These are phyloP conservation scores for Diplolepis rosae DNA, from an alignment of 2,888 invertebrate species.

Conservation along the genomic window DNA sequence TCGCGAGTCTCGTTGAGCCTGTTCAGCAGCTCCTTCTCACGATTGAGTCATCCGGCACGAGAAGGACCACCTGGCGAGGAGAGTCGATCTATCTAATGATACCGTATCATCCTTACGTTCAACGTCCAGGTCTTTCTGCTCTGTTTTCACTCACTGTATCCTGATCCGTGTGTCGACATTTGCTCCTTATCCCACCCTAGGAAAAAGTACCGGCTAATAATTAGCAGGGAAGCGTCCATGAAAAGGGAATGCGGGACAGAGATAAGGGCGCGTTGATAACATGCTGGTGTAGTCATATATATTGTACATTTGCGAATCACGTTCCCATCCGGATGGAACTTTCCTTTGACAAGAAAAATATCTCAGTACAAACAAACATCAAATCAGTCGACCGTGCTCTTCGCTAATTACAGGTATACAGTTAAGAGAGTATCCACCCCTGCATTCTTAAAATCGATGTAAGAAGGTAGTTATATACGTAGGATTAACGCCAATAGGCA, in stretches of 20 bases:
- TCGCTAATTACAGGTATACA: not conserved
- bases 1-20: constrained; percentile 42
- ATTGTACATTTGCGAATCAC: not conserved
- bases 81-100: constrained; percentile 67
- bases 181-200: constrained; percentile 27
- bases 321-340: constrained; percentile 7
- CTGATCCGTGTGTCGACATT: constrained; percentile 24
- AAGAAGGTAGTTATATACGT: not conserved
- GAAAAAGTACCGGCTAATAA: constrained; percentile 18
- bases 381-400: not conserved
- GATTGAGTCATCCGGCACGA: constrained; percentile 71
- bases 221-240: not conserved
- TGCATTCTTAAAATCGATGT: not conserved
- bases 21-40: constrained; percentile 68
- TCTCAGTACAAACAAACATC: not conserved
- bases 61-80: constrained; percentile 70
- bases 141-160: constrained; percentile 28
- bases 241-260: not conserved
- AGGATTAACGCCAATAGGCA: not conserved
- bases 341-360: constrained; percentile 32
- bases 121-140: constrained; percentile 41
- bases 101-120: constrained; percentile 55
- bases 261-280: constrained; percentile 1
- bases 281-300: not conserved
- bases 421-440: no score